These are phyloP conservation scores for Sicus ferrugineus DNA, from an alignment of 2,888 invertebrate species.

Conservation along the genomic window DNA sequence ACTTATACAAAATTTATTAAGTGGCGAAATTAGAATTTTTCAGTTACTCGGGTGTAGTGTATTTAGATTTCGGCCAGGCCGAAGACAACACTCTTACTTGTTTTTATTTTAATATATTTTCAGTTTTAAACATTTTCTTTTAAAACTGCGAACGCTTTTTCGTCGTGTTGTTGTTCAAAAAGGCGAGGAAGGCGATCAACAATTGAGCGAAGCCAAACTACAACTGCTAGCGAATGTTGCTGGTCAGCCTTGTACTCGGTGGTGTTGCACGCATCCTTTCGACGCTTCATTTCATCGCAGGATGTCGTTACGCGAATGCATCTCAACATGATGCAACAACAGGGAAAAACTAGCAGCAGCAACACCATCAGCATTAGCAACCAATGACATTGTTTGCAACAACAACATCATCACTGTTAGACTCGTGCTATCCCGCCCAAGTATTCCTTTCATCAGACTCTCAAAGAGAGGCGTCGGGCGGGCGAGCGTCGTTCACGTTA, in stretches of 20 bases:
- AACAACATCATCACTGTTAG: not conserved
- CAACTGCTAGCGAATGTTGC: constrained; percentile 35
- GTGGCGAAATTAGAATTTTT: no score
- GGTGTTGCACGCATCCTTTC: constrained; percentile 37
- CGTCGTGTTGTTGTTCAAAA: constrained; percentile 1
- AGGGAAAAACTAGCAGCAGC: not conserved
- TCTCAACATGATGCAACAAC: constrained; percentile 4
- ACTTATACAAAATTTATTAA: no score
- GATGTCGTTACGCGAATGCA: not conserved
- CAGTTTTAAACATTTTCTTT: no score
- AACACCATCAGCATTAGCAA: constrained; percentile 1
- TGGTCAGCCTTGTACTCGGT: constrained; percentile 8
- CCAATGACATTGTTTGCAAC: no score
- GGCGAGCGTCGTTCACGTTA: no score
- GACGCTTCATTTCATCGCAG: constrained; percentile 3
- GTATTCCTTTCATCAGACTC: no score
- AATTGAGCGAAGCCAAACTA: constrained; percentile 41
- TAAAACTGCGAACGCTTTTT: not conserved
- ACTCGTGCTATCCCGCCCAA: not conserved
- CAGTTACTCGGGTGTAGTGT: no score
- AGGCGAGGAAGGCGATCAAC: constrained; percentile 33
- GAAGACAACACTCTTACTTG: not conserved
- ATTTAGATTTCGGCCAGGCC: no score
- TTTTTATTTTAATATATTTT: constrained; percentile 8
- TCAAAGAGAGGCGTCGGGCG: no score